A percentile compares a stretch with the other conserved stretches of the same genome.
Evolutionary conservation across 2,797 vertebrate genomes (phyloP).

Genomic region (Botia kubotai): DNA sequence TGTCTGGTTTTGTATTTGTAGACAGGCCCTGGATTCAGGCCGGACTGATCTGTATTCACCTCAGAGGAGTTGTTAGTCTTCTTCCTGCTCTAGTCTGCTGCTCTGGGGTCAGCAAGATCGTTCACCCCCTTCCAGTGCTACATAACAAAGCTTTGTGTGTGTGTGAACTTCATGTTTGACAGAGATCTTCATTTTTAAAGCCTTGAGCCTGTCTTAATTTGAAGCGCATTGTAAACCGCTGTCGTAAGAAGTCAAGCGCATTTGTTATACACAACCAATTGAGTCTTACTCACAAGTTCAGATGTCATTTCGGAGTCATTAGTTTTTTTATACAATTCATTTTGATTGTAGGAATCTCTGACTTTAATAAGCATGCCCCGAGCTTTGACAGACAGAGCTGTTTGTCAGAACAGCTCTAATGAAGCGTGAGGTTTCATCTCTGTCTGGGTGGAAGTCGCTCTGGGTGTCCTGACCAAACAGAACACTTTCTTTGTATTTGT

Average conservation of each 20-base stretch:
- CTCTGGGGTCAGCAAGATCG: constrained; percentile 56
- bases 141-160: constrained; percentile 33
- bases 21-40: constrained; percentile 54
- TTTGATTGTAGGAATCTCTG: constrained; percentile 28
- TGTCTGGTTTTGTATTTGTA: constrained; percentile 54
- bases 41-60: constrained; percentile 59
- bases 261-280: constrained; percentile 5
- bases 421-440: constrained; percentile 42
- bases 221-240: not conserved
- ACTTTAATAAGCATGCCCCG: constrained; percentile 29
- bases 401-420: constrained; percentile 46
- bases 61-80: constrained; percentile 50
- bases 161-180: constrained; percentile 10
- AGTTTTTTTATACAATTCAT: constrained; percentile 29
- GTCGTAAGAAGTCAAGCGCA: constrained; percentile 1
- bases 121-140: constrained; percentile 37
- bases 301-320: constrained; percentile 46
- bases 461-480: constrained; percentile 18
- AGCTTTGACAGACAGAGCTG: constrained; percentile 41
- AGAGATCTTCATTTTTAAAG: not conserved
- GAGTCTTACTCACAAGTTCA: constrained; percentile 25
- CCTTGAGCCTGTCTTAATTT: not conserved
- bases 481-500: not conserved
- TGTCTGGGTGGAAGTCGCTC: constrained; percentile 40
- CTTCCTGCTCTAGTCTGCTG: constrained; percentile 51